phyloP scores from a whole-genome alignment of 2,888 invertebrate species.

The Mermis nigrescens region DNA sequence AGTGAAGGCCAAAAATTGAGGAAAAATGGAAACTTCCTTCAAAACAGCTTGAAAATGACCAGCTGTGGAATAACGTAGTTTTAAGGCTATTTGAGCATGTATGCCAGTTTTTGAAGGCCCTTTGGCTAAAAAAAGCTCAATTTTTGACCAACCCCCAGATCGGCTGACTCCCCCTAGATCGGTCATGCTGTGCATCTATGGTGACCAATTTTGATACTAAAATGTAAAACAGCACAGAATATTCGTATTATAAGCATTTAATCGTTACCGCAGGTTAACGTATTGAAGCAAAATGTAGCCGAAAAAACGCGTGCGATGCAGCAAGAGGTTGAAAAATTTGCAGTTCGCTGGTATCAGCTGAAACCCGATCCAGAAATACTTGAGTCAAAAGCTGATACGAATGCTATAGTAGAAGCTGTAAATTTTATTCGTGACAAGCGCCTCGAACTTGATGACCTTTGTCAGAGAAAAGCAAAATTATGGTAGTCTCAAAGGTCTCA shows the following conservation, averaged over 20 bases:
- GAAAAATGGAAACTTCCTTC: too few relatives aligned
- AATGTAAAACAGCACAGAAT: background rate
- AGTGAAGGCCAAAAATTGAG: too few relatives aligned
- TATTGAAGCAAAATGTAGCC: constrained; percentile 52
- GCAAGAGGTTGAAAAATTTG: constrained; percentile 55
- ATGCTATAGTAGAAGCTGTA: constrained; percentile 39
- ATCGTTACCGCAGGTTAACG: constrained; percentile 45
- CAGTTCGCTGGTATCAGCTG: constrained; percentile 57
- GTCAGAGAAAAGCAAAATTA: constrained; percentile 38
- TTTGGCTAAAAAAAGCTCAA: too few relatives aligned
- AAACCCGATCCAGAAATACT: constrained; percentile 45
- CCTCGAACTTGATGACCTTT: constrained; percentile 43
- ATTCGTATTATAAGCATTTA: background rate
- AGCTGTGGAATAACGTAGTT: too few relatives aligned
- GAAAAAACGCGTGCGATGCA: constrained; percentile 34
- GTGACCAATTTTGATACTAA: too few relatives aligned
- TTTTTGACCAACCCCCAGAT: too few relatives aligned
- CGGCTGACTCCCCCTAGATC: too few relatives aligned
- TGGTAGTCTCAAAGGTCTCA: background rate
- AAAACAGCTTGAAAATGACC: too few relatives aligned
- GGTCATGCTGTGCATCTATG: too few relatives aligned
- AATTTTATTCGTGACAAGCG: constrained; percentile 47
- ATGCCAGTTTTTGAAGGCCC: too few relatives aligned
- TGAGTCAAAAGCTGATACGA: constrained; percentile 40
- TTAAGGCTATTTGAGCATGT: too few relatives aligned